Base-by-base conservation (phyloP, 2,888 invertebrate genomes). In the Petrolisthes manimaculis region DNA sequence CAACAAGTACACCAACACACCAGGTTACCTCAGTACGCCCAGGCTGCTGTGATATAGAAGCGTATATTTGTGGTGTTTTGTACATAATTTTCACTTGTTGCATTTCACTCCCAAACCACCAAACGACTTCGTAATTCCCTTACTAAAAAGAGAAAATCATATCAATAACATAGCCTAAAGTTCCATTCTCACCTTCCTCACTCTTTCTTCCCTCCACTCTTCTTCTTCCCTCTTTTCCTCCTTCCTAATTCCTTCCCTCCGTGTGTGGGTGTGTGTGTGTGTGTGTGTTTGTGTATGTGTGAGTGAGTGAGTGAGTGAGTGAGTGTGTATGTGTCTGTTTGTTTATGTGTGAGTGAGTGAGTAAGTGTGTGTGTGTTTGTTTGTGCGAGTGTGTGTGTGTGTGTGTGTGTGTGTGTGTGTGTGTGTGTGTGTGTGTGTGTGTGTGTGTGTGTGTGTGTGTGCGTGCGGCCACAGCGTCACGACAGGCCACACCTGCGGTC, bases 401-500 rank as follows among this genome's bases (percentile, higher is more conserved):
- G 67, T 67, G 67, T 67, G 67, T 67, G 67, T 67, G 67, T 67
- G 67, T 67, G 67, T 67, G 67, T 67, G 67, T 67, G 67, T 67
- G 67, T 67, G 67, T 67, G 67, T 67, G 67, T 67, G n/a, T 67
- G 67, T 67, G 67, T 67, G 67, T 67, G 67, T 67, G 67, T 3
- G 67, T 67, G 67, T 67, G 67, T 67, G 67, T 67, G 67, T 67
- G 67, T 67, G 67, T 67, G 67, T 67, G 67, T 67, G 67, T 67
- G 67, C 3, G 67, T 2, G 67, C n/a, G 67, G 18, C 61, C 61
- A 61, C 61, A 61, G 61, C 61, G 61, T 61, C 61, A 61, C 61
- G 61, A 61, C 61, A 61, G 18, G 12, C 9, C 61, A 61, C 61
- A 61, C 61, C 61, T 61, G 61, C 18, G 61, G 61, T 61, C 61